These are phyloP conservation scores for Nemapogon koenigi DNA, from an alignment of 2,888 invertebrate species.

Conservation along the genomic window DNA sequence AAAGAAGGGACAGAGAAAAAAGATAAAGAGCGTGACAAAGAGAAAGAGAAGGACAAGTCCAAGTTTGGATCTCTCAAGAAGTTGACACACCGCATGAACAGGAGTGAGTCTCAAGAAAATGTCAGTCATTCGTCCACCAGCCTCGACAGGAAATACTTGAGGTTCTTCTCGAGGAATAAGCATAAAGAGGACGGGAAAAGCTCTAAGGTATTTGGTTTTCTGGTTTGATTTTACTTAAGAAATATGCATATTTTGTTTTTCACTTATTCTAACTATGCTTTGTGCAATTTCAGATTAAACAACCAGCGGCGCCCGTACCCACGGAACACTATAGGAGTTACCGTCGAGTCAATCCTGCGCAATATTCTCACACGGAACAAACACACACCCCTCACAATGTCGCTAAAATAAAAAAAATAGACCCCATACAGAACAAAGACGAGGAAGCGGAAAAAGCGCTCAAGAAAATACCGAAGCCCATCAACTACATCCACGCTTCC, in stretches of 20 bases:
- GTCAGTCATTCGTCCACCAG: slow-evolving; percentile 62
- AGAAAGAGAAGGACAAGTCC: slow-evolving; percentile 34
- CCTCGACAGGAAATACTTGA: slow-evolving; percentile 73
- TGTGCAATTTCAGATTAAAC: slow-evolving; percentile 3
- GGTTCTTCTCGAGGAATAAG: slow-evolving; percentile 51
- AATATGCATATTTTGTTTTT: too few relatives aligned
- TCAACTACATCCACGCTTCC: slow-evolving; percentile 73
- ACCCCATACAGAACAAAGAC: slow-evolving; percentile 14
- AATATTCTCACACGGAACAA: slow-evolving; percentile 4
- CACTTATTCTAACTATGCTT: too few relatives aligned
- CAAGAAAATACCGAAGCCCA: slow-evolving; percentile 48
- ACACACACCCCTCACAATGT: slow-evolving; percentile 11
- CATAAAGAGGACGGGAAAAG: slow-evolving; percentile 61
- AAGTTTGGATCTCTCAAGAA: slow-evolving; percentile 79
- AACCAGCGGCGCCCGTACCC: slow-evolving; percentile 68
- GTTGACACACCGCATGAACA: slow-evolving; percentile 56
- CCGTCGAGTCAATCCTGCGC: slow-evolving; percentile 49
- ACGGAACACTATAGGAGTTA: slow-evolving; percentile 82
- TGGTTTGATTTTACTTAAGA: too few relatives aligned
- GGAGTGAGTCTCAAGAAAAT: slow-evolving; percentile 38
- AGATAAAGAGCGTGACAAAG: slow-evolving; percentile 30
- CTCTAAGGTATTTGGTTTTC: too few relatives aligned
- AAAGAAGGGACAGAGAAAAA: slow-evolving; percentile 10
- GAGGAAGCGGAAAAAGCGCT: slow-evolving; percentile 17
- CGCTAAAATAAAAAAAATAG: slow-evolving; percentile 17